Evolutionary conservation across 2,113 vertebrate species (phyloP), one percentile per base, ranked within the genome.

Genomic region (Speoplatyrhinus poulsoni): DNA sequence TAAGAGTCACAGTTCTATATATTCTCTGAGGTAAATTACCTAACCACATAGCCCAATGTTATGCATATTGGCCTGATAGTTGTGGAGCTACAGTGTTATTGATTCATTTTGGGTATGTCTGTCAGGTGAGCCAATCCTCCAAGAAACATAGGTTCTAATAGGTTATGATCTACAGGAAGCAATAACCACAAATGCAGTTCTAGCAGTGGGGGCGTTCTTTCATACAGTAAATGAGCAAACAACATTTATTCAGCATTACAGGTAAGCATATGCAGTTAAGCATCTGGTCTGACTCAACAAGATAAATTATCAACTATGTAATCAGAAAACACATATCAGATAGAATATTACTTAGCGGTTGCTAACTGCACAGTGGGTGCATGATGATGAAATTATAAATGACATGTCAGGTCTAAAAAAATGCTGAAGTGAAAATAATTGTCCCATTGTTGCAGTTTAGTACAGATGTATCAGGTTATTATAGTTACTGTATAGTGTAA

Each of bases 181-280:
- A 26, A 13, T n/a, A 16, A 60, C 62, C 57, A 16, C 67, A 58
- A 26, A 46, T 64, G 15, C 15, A 17, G 4, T n/a, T 56, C 6
- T 62, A n/a, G 36, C 36, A 61, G 13, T 17, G 36, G n/a, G 33
- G 60, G n/a, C 3, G 55, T 67, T 73, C 54, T 46, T 41, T 9
- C 60, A 47, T 36, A 26, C 26, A 26, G 26, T 26, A 46, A 50
- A 73, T 68, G 50, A 48, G 60, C 69, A 75, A 62, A 75, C 72
- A 70, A 70, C 54, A 19, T 58, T 17, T 56, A 55, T 9, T 9
- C 16, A n/a, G 60, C 63, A 54, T 64, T 62, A 56, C n/a, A 63
- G 68, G 69, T 65, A 77, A 72, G 68, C 15, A n/a, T n/a, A 12
- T 7, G 19, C 72, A 76, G 67, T 46, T 65, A 50, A 47, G 61